These are phyloP conservation scores for Podarcis muralis DNA, from an alignment of 2,113 vertebrate species.

Conservation along the genomic window DNA sequence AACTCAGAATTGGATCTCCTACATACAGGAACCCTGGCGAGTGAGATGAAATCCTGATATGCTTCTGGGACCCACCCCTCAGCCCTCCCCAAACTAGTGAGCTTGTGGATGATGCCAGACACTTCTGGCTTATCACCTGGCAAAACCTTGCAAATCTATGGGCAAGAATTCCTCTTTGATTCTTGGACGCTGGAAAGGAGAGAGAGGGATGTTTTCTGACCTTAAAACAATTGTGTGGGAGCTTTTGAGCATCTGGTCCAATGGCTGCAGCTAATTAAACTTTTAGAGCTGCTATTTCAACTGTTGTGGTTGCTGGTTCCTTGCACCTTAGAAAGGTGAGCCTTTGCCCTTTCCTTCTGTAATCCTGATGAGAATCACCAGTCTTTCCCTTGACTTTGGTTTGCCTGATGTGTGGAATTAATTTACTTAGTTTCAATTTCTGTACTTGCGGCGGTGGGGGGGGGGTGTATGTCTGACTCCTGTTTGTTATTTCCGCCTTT, in stretches of 20 bases:
- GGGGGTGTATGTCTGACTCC: neutral
- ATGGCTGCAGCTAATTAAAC: neutral
- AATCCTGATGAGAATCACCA: neutral
- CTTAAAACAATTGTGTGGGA: neutral
- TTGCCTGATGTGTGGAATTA: conserved; percentile 4
- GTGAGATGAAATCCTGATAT: neutral
- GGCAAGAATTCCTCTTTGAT: neutral
- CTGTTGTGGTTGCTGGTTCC: neutral
- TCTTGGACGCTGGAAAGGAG: neutral
- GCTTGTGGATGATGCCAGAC: neutral
- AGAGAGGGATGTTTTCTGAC: no score
- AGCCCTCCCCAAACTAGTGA: neutral
- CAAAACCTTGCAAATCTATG: neutral
- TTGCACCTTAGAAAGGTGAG: neutral
- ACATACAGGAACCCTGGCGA: neutral
- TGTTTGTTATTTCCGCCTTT: conserved; percentile 4
- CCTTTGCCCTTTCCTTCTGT: neutral
- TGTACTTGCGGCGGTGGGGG: neutral
- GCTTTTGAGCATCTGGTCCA: neutral
- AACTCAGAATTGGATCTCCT: neutral
- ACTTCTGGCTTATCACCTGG: neutral
- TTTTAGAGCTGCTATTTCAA: neutral
- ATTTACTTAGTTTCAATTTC: conserved; percentile 29
- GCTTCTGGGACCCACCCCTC: neutral
- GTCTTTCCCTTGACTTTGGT: conserved; percentile 27